phyloP scores from a whole-genome alignment of 1,140 invertebrate genomes.

The Aphelinus certus region DNA sequence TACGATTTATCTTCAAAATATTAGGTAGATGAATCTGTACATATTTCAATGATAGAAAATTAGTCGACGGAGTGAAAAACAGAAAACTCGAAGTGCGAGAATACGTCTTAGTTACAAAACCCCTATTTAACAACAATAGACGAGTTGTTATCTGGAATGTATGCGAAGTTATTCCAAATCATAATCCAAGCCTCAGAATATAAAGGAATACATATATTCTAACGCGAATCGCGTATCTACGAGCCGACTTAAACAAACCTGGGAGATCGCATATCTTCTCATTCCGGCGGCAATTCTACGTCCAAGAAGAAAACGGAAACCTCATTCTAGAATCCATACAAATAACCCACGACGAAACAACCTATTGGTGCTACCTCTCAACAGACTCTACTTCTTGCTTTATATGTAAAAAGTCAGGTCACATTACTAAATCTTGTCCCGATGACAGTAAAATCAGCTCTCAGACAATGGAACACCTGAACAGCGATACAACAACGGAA shows the following conservation, averaged over 20 bases:
- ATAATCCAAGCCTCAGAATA: background rate
- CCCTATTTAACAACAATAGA: background rate
- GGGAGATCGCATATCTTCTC: background rate
- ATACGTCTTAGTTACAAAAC: background rate
- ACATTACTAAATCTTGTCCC: background rate
- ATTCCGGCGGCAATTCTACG: background rate
- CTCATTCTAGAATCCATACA: background rate
- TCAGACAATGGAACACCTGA: too few species aligned
- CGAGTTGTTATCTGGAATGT: background rate
- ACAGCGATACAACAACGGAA: too few species aligned
- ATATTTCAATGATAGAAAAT: background rate
- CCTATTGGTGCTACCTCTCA: background rate
- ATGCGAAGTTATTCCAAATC: background rate
- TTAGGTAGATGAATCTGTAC: background rate
- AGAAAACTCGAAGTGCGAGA: background rate
- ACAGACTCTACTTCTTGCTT: background rate
- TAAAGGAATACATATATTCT: background rate
- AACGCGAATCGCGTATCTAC: background rate
- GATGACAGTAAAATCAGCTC: background rate
- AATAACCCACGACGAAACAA: background rate
- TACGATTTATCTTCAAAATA: conserved; percentile 1
- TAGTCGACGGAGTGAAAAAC: background rate
- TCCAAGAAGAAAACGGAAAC: background rate
- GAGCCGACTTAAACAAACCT: background rate
- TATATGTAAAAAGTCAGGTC: conserved; percentile 2